Percentiles rank a stretch among this genome's conserved stretches.
Evolutionary conservation across 37 sponge, comb jelly and placozoan species (phyloP).

Genomic region (Crambe crambe): DNA sequence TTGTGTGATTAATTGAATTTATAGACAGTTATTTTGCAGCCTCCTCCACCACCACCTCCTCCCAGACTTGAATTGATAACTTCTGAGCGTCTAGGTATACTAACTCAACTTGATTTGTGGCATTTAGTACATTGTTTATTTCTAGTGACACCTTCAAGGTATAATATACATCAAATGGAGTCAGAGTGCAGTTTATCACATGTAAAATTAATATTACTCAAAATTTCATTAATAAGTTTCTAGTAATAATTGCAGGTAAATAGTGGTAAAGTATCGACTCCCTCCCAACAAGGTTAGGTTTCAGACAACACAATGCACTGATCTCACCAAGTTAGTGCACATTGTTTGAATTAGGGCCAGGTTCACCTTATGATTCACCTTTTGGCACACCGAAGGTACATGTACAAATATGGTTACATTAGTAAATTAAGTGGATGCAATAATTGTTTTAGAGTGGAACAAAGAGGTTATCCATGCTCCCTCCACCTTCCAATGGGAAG

Average conservation of each 20-base stretch:
- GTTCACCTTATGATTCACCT: conserved; percentile 14
- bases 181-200: not conserved
- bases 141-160: too few species aligned
- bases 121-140: too few species aligned
- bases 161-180: too few species aligned
- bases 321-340: too few species aligned
- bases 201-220: not conserved
- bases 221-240: not conserved
- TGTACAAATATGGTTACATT: not conserved
- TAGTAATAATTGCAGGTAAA: too few species aligned
- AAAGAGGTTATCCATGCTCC: not conserved
- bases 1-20: too few species aligned
- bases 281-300: too few species aligned
- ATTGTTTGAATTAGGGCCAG: not conserved
- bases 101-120: too few species aligned
- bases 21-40: too few species aligned
- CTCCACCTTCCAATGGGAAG: conserved; percentile 22
- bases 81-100: too few species aligned
- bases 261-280: too few species aligned
- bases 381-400: conserved; percentile 7
- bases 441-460: not conserved
- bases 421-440: not conserved
- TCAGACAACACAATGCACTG: too few species aligned
- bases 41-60: not conserved
- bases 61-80: not conserved